Base-by-base conservation (phyloP, 1,140 invertebrate genomes). In the Sycophaga agraensis region DNA sequence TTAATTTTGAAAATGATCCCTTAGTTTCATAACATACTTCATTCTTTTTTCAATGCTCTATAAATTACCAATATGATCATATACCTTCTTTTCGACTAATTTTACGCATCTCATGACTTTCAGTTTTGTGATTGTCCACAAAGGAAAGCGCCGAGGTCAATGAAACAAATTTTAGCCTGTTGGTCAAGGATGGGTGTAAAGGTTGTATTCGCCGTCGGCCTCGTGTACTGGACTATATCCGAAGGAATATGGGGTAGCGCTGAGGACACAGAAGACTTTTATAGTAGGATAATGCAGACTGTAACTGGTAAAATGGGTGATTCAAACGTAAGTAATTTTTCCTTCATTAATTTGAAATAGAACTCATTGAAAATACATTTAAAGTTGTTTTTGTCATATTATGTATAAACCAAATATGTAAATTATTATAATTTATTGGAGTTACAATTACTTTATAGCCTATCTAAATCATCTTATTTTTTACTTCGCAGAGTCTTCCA, bases 191-290 rank as follows among this genome's bases (percentile, higher is more conserved):
- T 72, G 12, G 39, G 67, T 0, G 1, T 65, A n/a, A 77, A 77
- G 54, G 57, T 66, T 1, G 40, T 56, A 1, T 45, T 72, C 19
- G 63, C 59, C 16, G 60, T 42, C 9, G 69, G 67, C 9, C 61
- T 76, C 14, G 54, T 73, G 22, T 76, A 73, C 28, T 77, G 73
- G 73, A 76, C 73, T 3, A 59, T 46, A 1, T 48, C 61, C 31
- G 68, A 74, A 37, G 75, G 75, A 37, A 16, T 76, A 11, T 77
- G 74, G 75, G 68, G 75, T 8, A 61, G 64, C 53, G 56, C 65
- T 8, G 22, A 17, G 11, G 51, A 72, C 49, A 68, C 68, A 12
- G 72, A 77, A 39, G 65, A 74, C 9, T 61, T 77, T 8, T 77
- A 75, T 49, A 51, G 54, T 37, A 64, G 72, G 11, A 70, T 72